Evolutionary conservation across 2,797 vertebrate species (phyloP), one percentile per base, ranked within the genome.

Genomic region (Hyperoplus lanceolatus): DNA sequence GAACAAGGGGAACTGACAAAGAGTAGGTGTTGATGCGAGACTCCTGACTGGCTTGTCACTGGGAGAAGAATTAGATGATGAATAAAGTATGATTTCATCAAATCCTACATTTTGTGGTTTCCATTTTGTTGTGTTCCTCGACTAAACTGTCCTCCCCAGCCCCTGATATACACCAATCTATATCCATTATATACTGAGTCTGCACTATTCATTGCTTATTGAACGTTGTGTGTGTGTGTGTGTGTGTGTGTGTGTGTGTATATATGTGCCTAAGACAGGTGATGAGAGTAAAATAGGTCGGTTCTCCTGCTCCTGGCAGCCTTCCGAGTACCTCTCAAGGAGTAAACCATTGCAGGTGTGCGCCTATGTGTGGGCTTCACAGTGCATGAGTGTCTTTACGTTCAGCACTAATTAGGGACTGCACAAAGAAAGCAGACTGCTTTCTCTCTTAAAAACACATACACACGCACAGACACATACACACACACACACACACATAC

Each of bases 381-480:
- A 57, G 18, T 77, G 57, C 63, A 38, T 43, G 16, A 78, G 38
- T 77, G 56, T 42, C 69, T 65, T 59, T 64, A 68, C 59, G 53
- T 81, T 71, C 66, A 55, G 73, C 38, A 15, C 57, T 81, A 86
- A 90, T 86, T 82, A 74, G 55, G 61, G 59, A 43, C 53, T 70
- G 76, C 69, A 74, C 59, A 72, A 46, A 42, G 54, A 49, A 57
- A 55, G 65, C 57, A 10, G 50, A 62, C 50, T 9, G 1, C 42
- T 16, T 10, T 50, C 13, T 53, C 4, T 42, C 41, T 56, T 4
- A 9, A 2, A 43, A 18, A 46, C 70, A 18, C 6, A 55, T 9
- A 51, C 36, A 38, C 61, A 51, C 13, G 58, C 21, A 55, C 39
- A 73, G 61, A 49, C 9, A 62, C 15, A 55, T 36, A 36, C 65